phyloP scores from a whole-genome alignment of 2,888 invertebrate genomes.

The Eugnorisma glareosa region DNA sequence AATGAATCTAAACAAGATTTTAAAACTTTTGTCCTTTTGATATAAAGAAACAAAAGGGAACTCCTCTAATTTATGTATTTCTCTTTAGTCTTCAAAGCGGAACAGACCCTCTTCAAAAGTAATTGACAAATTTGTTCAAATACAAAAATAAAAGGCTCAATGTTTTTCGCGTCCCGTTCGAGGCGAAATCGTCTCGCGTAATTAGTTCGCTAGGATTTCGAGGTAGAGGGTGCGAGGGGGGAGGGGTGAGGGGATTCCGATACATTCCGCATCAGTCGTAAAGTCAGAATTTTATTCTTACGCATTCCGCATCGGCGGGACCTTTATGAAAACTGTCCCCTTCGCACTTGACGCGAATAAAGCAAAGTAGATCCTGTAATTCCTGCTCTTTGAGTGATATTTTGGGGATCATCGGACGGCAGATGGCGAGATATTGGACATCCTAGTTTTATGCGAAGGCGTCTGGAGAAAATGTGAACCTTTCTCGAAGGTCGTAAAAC shows the following conservation, averaged over 20 bases:
- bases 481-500: constrained; percentile 82
- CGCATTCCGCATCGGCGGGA: constrained; percentile 71
- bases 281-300: constrained; percentile 78
- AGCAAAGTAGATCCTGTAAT: constrained; percentile 83
- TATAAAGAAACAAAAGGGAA: constrained; percentile 82
- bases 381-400: constrained; percentile 85
- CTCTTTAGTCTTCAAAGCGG: constrained; percentile 72
- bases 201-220: constrained; percentile 80
- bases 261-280: constrained; percentile 78
- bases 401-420: constrained; percentile 82
- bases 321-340: constrained; percentile 83
- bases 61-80: constrained; percentile 82
- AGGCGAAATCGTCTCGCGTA: constrained; percentile 76
- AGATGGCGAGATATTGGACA: constrained; percentile 87
- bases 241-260: constrained; percentile 65
- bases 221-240: constrained; percentile 37
- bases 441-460: constrained; percentile 84
- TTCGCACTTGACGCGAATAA: constrained; percentile 74
- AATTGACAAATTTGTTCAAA: constrained; percentile 85
- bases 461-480: constrained; percentile 78
- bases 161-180: constrained; percentile 66
- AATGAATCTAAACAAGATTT: constrained; percentile 84
- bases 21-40: constrained; percentile 81
- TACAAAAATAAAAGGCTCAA: constrained; percentile 76
- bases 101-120: constrained; percentile 79